Percentiles rank a stretch among this genome's conserved stretches.
Conservation (phyloP, 2,113 vertebrate genomes). For the Melierax canorus region DNA sequence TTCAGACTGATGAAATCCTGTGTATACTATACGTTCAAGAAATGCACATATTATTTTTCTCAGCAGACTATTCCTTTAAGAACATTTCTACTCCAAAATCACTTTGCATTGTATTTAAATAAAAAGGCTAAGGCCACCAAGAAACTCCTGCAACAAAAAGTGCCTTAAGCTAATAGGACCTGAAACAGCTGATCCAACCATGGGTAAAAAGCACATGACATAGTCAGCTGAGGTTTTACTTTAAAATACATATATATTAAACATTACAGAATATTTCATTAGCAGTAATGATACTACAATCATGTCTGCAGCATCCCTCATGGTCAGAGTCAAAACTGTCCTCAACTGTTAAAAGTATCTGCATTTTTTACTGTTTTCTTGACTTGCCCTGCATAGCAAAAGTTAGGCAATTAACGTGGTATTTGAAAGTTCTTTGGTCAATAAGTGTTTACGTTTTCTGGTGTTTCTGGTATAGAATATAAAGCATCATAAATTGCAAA, state of each 20-base stretch:
- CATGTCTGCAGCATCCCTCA: background rate
- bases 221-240: background rate
- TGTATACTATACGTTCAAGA: background rate
- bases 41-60: background rate
- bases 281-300: background rate
- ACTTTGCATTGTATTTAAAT: background rate
- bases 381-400: background rate
- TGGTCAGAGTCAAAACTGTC: background rate
- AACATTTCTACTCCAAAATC: background rate
- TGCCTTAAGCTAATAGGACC: background rate
- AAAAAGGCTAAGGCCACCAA: background rate
- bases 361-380: background rate
- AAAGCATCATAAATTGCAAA: background rate
- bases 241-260: background rate
- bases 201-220: background rate
- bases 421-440: background rate
- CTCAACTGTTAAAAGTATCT: background rate
- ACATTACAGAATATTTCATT: background rate
- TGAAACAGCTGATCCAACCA: background rate
- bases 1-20: background rate
- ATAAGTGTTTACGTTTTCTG: background rate
- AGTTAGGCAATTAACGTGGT: background rate
- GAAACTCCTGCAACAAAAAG: background rate
- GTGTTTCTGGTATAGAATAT: background rate
- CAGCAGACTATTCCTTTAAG: background rate